Conservation (phyloP, 37 sponge, comb jelly and placozoan genomes). For the Crambe crambe region DNA sequence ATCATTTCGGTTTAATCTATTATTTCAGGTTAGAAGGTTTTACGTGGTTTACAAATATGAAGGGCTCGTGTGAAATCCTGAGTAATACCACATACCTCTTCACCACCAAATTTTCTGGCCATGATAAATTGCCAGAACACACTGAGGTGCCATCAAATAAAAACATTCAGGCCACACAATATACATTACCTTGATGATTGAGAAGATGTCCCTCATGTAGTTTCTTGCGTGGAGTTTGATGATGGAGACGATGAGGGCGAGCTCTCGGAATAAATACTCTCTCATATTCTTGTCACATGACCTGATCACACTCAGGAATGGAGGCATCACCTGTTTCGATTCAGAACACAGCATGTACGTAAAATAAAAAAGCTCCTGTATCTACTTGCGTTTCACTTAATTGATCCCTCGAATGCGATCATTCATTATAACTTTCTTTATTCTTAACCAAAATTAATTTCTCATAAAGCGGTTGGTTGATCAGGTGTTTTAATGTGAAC, state of each 20-base stretch:
- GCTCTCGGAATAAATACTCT: constrained; percentile 83
- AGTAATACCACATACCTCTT: too few relatives aligned
- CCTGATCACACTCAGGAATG: constrained; percentile 82
- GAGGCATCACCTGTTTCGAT: constrained; percentile 75
- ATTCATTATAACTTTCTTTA: too few relatives aligned
- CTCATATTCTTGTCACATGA: constrained; percentile 66
- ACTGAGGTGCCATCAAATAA: too few relatives aligned
- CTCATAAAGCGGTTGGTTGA: too few relatives aligned
- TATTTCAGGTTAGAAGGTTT: too few relatives aligned
- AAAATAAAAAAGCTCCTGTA: not conserved
- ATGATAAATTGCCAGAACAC: too few relatives aligned
- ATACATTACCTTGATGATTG: constrained; percentile 59
- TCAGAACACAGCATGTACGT: not conserved
- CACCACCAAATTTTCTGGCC: too few relatives aligned
- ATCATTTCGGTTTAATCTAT: too few relatives aligned
- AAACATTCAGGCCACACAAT: not conserved
- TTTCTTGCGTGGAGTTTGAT: constrained; percentile 82
- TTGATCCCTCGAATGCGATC: not conserved
- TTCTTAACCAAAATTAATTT: not conserved
- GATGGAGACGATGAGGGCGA: constrained; percentile 79
- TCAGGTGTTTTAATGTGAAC: too few relatives aligned
- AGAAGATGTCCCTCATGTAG: constrained; percentile 89
- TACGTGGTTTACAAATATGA: too few relatives aligned
- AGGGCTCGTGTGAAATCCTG: too few relatives aligned
- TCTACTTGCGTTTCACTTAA: too few relatives aligned